Base-by-base conservation (phyloP, 2,888 invertebrate species). In the Diabrotica balteata region DNA sequence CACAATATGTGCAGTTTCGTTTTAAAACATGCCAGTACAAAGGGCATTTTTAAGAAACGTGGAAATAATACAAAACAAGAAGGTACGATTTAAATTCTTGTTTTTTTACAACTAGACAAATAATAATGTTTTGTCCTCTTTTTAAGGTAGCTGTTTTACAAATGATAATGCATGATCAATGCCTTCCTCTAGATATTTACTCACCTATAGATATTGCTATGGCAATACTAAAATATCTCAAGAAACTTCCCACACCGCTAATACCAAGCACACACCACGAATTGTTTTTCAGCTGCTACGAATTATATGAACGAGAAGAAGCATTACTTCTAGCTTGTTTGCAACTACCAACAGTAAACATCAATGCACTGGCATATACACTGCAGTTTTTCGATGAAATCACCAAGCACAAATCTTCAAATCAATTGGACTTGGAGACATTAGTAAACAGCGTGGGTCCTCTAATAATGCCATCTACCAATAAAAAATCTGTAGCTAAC, bases 11-110 rank as follows among this genome's bases (percentile, higher is more conserved):
- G 92, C 73, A 85, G 88, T 59, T 89, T 89, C 75, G 87, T 94
- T 60, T 85, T 90, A 69, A 85, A 88, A 57, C 88, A 91, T 81
- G 87, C 91, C 32, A 87, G 88, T 63, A 88, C 90, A n/a, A 95
- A 95, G 80, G 96, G 96, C 0, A 84, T 96, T 51, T 96, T 96
- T 81, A 87, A 96, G 7, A 95, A 95, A 86, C 93, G 93, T 49
- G 96, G 95, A 8, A 93, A 94, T 2, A 88, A 92, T 74, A 86
- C 88, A 51, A 87, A 94, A 70, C 94, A 94, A 82, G 91, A 90
- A 79, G 93, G 94, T 82, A 88, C 4, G 32, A 32, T 32, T 32
- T 32, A 32, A 32, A 32, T 32, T 32, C 32, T 32, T 32, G 32
- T 32, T 32, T 32, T 32, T 32, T 32, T 32, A 32, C 32, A 32